Evolutionary conservation across 2,888 invertebrate genomes (phyloP), one percentile per base, ranked within the genome.

Genomic region (Stictocephala bisonia): DNA sequence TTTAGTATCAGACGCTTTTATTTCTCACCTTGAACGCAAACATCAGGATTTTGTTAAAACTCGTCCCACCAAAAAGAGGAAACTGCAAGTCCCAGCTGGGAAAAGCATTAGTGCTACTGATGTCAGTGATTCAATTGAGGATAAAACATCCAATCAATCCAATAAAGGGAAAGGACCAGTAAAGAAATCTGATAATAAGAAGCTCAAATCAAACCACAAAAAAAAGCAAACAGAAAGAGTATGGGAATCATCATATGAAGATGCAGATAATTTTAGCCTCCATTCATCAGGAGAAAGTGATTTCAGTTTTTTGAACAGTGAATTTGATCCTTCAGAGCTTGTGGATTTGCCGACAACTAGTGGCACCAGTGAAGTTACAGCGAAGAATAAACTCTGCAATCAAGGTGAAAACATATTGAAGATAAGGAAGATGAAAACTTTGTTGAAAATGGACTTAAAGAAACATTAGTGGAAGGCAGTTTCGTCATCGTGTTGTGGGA

Each of bases 391-490:
- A 66, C 40, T 66, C 67, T 66, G 67, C 24, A 40, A 41, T 66
- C 67, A 22, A 41, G 67, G 15, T 44, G 44, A 66, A 66, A 41
- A 66, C 67, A 41, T 66, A 6, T 20, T 44, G 22, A 41, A 20
- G 44, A n/a, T n/a, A n/a, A n/a, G n/a, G n/a, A n/a, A n/a, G n/a
- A n/a, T n/a, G 41, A 66, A 20, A 66, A 66, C 11, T 22, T n/a
- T 40, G 67, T 40, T 66, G 67, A 66, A 41, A 44, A 41, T 41
- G 67, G 41, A 66, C 67, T 66, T 66, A 41, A 44, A 44, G 67
- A 66, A 66, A 66, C 67, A 66, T 66, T 41, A 60, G 60, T 60
- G 15, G 60, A 60, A 31, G 60, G 60, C 29, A 60, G 9, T 26
- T 60, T 60, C 29, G 26, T 60, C 29, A 27, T 60, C 11, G 26